Evolutionary conservation across 2,888 invertebrate genomes (phyloP).

Genomic region (Periphyllus acericola): DNA sequence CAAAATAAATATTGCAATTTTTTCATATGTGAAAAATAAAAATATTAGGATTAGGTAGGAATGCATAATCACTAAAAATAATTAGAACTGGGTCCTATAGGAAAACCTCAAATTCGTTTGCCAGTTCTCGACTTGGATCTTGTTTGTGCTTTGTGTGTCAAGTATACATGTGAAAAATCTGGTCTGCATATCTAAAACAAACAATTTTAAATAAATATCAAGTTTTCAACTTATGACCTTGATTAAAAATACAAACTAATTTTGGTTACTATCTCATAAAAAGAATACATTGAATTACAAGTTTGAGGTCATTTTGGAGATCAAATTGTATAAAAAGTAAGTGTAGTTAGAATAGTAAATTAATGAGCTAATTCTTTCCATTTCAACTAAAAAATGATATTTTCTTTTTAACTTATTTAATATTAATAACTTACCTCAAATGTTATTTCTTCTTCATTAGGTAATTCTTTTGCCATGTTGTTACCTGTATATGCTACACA

Average conservation of each 20-base stretch:
- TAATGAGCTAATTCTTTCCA: too few relatives aligned
- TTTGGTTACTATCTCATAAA: background rate
- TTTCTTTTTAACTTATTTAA: too few relatives aligned
- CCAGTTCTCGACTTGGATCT: conserved; percentile 59
- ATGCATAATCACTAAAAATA: background rate
- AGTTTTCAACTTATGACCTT: too few relatives aligned
- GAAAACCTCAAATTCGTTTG: conserved; percentile 36
- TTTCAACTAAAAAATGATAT: too few relatives aligned
- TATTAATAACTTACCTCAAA: conserved; percentile 39
- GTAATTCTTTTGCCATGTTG: conserved; percentile 83
- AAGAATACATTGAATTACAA: too few relatives aligned
- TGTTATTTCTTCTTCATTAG: conserved; percentile 65
- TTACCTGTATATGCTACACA: conserved; percentile 99
- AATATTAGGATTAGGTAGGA: conserved; percentile 33
- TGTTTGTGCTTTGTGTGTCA: conserved; percentile 40
- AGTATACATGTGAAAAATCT: conserved; percentile 56
- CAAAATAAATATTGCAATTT: too few relatives aligned
- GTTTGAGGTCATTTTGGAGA: too few relatives aligned
- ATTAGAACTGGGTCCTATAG: background rate
- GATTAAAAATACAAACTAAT: too few relatives aligned
- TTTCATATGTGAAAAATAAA: too few relatives aligned
- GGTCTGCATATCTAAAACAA: conserved; percentile 46
- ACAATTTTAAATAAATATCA: background rate
- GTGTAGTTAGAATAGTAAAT: too few relatives aligned
- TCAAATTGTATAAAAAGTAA: too few relatives aligned